Evolutionary conservation across 2,797 vertebrate species (phyloP), one percentile per base, ranked within the genome.

Genomic region (Eulemur rubriventer): DNA sequence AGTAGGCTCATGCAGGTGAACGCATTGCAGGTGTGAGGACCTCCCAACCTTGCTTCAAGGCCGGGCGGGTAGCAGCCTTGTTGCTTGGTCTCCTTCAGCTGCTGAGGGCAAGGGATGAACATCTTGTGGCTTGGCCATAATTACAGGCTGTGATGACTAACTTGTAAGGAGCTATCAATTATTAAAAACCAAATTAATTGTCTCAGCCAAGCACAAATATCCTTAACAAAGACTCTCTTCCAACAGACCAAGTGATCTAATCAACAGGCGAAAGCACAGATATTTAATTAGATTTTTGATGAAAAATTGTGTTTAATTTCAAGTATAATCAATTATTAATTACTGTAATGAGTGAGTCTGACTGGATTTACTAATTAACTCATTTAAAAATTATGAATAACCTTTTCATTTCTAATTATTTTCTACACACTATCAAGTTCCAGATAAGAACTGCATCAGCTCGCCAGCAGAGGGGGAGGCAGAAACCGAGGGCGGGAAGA

Each of bases 261-360:
- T 99, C 99, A 99, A 98, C 97, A 97, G 98, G 97, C 96, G 98
- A 98, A 98, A 98, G 99, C 98, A 97, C 98, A 99, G 98, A 97
- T 99, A 98, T 99, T 99, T 99, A 99, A 99, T 99, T 99, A 99
- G 99, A 99, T 99, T 99, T 97, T 99, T 99, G 99, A 99, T 99
- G 99, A 99, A 99, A 99, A 99, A 99, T 99, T 99, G 99, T 99
- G 99, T 99, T 99, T 99, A 99, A 99, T 99, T 99, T 99, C 98
- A 99, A 99, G 99, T 99, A 99, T 99, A 99, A 99, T 99, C 99
- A 99, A 99, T 99, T 99, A 99, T 99, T 99, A 99, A 99, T 99
- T 99, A 99, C 99, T 98, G 98, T 99, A 99, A 99, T 99, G 99
- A 99, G 99, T 98, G 98, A 99, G 98, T 99, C 99, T 98, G 98